Evolutionary conservation across 2,113 vertebrate species (phyloP), one percentile per base, ranked within the genome.

Genomic region (Eleginops maclovinus): DNA sequence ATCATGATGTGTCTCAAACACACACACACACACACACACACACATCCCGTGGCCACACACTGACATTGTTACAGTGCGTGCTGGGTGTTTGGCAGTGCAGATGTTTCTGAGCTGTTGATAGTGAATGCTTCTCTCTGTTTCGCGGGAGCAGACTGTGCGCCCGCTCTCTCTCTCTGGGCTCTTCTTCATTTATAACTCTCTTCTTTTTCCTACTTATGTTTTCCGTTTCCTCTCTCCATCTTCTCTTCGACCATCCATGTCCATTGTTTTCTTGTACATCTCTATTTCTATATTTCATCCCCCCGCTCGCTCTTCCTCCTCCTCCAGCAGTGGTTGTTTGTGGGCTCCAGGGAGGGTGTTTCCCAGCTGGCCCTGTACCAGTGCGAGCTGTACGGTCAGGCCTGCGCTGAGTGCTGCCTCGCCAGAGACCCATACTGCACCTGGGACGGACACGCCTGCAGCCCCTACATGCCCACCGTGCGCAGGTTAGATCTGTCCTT

Each of bases 361-460:
- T 92, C 93, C 80, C 95, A 96, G 91, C 78, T 96, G 77, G 88
- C 88, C 36, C 89, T 95, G 72, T 96, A 94, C 84, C 94, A 96
- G 85, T 96, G 95, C 82, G 95, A 96, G 86, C 84, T 95, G 61
- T 95, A 95, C 2, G 95, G 95, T 36, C 94, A 96, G 86, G 95
- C 90, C 36, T 96, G 95, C 4, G 94, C 95, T 0, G 95, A 96
- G 82, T 96, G 95, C 90, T 96, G 95, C 87, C 84, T 96, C 31
- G 95, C 95, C 60, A 86, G 95, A 63, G 95, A 95, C 64, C 95
- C 95, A 3, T 95, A 95, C 88, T 95, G 95, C 89, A 95, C 94
- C 74, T 96, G 95, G 95, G 94, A 96, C 0, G 95, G 95, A 21
- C 93, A 95, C 43, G 94, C 95, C 60, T 96, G 95, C 91, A 96